Base-by-base conservation (phyloP, 2,797 vertebrate genomes). In the Sebastes trivittatus region DNA sequence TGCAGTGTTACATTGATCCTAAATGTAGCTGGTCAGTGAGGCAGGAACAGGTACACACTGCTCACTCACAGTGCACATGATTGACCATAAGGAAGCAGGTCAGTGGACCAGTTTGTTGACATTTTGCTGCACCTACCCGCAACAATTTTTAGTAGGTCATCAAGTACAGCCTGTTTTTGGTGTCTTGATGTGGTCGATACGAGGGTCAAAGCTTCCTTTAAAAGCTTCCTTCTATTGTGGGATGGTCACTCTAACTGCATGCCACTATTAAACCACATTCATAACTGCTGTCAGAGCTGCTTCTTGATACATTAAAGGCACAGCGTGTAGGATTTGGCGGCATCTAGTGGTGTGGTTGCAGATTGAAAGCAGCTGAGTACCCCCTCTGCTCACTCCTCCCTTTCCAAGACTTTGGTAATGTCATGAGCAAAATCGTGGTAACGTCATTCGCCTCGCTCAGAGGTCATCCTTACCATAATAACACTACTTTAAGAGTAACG, bases 51-150 rank as follows among this genome's bases (percentile, higher is more conserved):
- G 69, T 11, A 32, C 67, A 73, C 42, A 22, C 38, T 5, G 54
- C 32, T 80, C 70, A 74, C 38, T 56, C 42, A 49, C 76, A 20
- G 29, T 3, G 29, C 75, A 74, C 65, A 54, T 52, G 77, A 58
- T 61, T 6, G 20, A 46, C 54, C 52, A 63, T 64, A 25, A 72
- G 66, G 72, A 79, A 85, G 73, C 72, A 74, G 71, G 73, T 86
- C 61, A 80, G 56, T 60, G 9, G 36, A 49, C 14, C 85, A 72
- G 49, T 54, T 66, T 83, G 64, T 73, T 81, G 65, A 83, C 73
- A 25, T 73, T 55, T 55, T 55, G 8, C 4, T 9, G 18, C 56
- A 55, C 9, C 38, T 32, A 49, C 9, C 7, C 8, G 6, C 22
- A 75, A 13, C 32, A 59, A 6, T 25, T 67, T 60, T 67, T n/a